Percentiles rank a stretch among this genome's conserved stretches.
These are phyloP conservation scores for Prunella fulvescens DNA, from an alignment of 2,113 vertebrate species.

Conservation along the genomic window DNA sequence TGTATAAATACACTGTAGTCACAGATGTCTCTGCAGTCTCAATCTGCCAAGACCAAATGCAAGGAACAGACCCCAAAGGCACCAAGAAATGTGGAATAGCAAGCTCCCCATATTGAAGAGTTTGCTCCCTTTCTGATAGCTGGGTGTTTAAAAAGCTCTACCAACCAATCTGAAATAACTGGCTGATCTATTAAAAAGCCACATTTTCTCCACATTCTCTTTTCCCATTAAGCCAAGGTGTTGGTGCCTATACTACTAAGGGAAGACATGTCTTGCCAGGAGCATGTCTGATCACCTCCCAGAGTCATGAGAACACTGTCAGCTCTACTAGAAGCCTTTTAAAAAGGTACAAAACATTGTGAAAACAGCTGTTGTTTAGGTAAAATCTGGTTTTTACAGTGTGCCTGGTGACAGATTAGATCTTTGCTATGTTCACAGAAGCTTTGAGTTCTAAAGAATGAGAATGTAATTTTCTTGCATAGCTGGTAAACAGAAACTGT, in stretches of 20 bases:
- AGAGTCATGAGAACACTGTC: neutral
- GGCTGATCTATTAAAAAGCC: neutral
- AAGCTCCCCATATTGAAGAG: neutral
- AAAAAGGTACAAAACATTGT: neutral
- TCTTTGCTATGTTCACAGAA: neutral
- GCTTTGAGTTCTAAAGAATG: neutral
- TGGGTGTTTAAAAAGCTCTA: neutral
- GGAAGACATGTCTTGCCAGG: neutral
- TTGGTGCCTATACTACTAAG: neutral
- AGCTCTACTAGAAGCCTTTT: neutral
- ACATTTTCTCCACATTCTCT: neutral
- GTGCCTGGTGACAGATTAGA: neutral
- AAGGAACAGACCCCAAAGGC: slow-evolving; percentile 12
- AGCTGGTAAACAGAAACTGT: neutral
- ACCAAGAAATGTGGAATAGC: neutral
- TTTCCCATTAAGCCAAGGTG: neutral
- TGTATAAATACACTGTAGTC: slow-evolving; percentile 32
- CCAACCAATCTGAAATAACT: neutral
- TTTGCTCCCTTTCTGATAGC: neutral
- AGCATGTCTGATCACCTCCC: neutral
- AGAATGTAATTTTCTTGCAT: neutral
- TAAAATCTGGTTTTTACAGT: neutral
- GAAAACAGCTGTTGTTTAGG: neutral
- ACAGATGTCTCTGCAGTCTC: slow-evolving; percentile 44
- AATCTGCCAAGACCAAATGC: slow-evolving; percentile 40